phyloP scores from a whole-genome alignment of 2,113 vertebrate species.

The Syngnathus floridae region DNA sequence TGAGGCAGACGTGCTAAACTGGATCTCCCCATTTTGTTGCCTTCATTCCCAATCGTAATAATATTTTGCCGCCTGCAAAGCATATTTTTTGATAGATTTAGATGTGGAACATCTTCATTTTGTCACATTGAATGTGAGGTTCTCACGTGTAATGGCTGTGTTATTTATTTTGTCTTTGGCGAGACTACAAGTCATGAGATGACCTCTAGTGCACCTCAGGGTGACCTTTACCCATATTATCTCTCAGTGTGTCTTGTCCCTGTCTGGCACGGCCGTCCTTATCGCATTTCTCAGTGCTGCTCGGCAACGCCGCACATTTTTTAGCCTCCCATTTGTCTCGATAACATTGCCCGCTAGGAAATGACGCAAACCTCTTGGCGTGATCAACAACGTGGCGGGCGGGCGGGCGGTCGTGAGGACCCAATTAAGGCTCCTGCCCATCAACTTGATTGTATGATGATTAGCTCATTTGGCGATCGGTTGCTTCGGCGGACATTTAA shows the following conservation, averaged over 20 bases:
- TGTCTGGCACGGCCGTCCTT: slow-evolving; percentile 31
- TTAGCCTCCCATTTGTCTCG: slow-evolving; percentile 2
- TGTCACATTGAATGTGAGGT: not conserved
- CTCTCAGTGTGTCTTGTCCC: slow-evolving; percentile 16
- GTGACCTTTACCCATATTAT: slow-evolving; percentile 44
- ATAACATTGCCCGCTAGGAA: slow-evolving; percentile 19
- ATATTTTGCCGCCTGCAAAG: no score
- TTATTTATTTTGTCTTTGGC: not conserved
- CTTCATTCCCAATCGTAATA: no score
- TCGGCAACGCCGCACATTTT: slow-evolving; percentile 37
- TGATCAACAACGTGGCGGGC: slow-evolving; percentile 31
- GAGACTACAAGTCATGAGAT: slow-evolving; percentile 12
- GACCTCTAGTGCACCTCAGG: slow-evolving; percentile 27
- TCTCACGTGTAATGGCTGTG: not conserved
- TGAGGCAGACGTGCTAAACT: no score
- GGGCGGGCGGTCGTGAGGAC: slow-evolving; percentile 23
- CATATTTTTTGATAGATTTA: no score
- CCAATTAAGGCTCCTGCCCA: slow-evolving; percentile 30
- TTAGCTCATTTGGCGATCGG: slow-evolving; percentile 42
- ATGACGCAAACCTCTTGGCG: slow-evolving; percentile 17
- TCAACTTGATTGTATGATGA: slow-evolving; percentile 34
- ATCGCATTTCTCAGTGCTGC: slow-evolving; percentile 42
- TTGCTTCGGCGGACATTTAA: slow-evolving; percentile 38
- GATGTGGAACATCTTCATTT: no score
- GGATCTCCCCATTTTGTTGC: no score